These are phyloP conservation scores for Otolemur crassicaudatus DNA, from an alignment of 2,797 vertebrate genomes.

Conservation along the genomic window DNA sequence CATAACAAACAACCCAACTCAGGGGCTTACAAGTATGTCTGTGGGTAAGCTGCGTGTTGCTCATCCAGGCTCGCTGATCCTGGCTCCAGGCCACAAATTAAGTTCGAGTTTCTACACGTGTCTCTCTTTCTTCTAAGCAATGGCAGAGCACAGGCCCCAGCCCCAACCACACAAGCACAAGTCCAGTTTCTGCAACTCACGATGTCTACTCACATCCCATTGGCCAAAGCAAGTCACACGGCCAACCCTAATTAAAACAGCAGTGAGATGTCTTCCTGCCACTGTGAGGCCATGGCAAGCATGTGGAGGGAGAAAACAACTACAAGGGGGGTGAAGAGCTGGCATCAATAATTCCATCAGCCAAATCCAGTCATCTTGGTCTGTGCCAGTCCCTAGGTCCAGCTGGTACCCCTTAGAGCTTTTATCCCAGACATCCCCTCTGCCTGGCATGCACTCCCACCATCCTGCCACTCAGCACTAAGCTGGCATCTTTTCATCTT, in stretches of 20 bases:
- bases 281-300: neutral
- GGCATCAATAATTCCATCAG: neutral
- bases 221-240: neutral
- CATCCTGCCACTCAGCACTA: neutral
- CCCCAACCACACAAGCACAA: neutral
- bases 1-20: neutral
- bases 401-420: neutral
- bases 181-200: neutral
- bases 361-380: neutral
- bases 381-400: neutral
- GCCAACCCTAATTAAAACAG: neutral
- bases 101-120: neutral
- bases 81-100: neutral
- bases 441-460: too few species aligned
- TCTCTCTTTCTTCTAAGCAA: neutral
- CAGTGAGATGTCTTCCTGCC: neutral
- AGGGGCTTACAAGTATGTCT: neutral
- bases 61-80: neutral
- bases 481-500: neutral
- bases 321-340: neutral
- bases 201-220: neutral
- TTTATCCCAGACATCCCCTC: neutral
- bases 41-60: neutral
- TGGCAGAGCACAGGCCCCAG: neutral
- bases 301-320: fast-evolving